A percentile compares a stretch with the other conserved stretches of the same genome.
Conservation (phyloP, 2,888 invertebrate genomes). For the Bedellia somnulentella region DNA sequence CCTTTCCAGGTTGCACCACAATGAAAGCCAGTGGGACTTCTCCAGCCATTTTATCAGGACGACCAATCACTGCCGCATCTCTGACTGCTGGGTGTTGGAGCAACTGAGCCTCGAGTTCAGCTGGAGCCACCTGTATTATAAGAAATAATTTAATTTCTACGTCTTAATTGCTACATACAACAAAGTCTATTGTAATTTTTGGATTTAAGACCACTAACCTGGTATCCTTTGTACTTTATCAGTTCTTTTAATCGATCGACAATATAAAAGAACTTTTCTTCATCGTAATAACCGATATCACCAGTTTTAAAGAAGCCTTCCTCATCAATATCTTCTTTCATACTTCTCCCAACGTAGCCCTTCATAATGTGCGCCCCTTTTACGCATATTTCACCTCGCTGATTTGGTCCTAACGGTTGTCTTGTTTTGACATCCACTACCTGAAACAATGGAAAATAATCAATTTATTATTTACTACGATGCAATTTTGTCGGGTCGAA, state of each 20-base stretch:
- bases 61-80: slow-evolving; percentile 80
- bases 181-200: background rate
- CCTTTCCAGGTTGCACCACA: slow-evolving; percentile 55
- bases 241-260: slow-evolving; percentile 40
- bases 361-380: slow-evolving; percentile 77
- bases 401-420: slow-evolving; percentile 61
- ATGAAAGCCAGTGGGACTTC: slow-evolving; percentile 77
- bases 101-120: slow-evolving; percentile 82
- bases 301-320: slow-evolving; percentile 74
- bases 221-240: slow-evolving; percentile 40
- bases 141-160: background rate
- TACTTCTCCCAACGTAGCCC: slow-evolving; percentile 71
- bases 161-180: background rate
- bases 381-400: slow-evolving; percentile 79
- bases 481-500: too few relatives aligned
- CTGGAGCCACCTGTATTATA: slow-evolving; percentile 68
- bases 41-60: slow-evolving; percentile 68
- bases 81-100: slow-evolving; percentile 69
- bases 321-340: slow-evolving; percentile 22
- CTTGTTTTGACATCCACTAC: slow-evolving; percentile 63
- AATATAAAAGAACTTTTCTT: slow-evolving; percentile 28
- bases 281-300: slow-evolving; percentile 39
- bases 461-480: background rate
- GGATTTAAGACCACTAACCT: slow-evolving; percentile 18
- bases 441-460: slow-evolving; percentile 19